Evolutionary conservation across 2,797 vertebrate genomes (phyloP).

Genomic region (Amblyraja radiata): DNA sequence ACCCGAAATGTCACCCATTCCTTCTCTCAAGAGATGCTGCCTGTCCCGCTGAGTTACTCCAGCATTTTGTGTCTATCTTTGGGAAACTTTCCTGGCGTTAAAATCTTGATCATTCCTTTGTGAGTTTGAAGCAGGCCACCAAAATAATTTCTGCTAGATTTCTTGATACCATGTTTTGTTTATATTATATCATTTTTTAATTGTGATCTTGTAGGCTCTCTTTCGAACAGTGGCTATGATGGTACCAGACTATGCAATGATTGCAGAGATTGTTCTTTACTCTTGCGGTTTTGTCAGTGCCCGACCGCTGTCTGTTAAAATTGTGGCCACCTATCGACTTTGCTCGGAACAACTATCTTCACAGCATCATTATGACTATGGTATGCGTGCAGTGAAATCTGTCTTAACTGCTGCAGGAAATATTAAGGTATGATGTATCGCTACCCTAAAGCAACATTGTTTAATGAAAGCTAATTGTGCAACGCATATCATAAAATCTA

Average conservation of each 20-base stretch:
- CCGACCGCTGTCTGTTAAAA: conserved; percentile 78
- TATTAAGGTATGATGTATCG: conserved; percentile 64
- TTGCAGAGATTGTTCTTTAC: conserved; percentile 84
- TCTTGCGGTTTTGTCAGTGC: conserved; percentile 83
- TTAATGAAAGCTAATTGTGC: neutral
- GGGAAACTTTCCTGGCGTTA: neutral
- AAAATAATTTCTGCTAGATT: neutral
- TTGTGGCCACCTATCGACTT: conserved; percentile 77
- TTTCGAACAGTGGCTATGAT: conserved; percentile 90
- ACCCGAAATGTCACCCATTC: too few relatives aligned
- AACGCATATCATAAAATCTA: neutral
- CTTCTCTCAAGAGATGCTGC: too few relatives aligned
- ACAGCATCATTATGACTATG: conserved; percentile 86
- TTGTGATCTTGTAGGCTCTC: conserved; percentile 61
- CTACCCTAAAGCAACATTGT: neutral
- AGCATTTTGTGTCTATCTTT: neutral
- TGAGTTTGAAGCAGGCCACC: neutral
- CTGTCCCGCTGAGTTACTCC: too few relatives aligned
- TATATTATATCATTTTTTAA: neutral
- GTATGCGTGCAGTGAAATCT: conserved; percentile 87
- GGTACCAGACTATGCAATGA: conserved; percentile 89
- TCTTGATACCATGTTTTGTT: neutral
- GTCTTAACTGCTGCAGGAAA: conserved; percentile 82
- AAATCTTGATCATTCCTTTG: neutral
- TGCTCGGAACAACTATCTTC: conserved; percentile 84